phyloP scores from a whole-genome alignment of 2,888 invertebrate species.

The Heliconius charithonia region DNA sequence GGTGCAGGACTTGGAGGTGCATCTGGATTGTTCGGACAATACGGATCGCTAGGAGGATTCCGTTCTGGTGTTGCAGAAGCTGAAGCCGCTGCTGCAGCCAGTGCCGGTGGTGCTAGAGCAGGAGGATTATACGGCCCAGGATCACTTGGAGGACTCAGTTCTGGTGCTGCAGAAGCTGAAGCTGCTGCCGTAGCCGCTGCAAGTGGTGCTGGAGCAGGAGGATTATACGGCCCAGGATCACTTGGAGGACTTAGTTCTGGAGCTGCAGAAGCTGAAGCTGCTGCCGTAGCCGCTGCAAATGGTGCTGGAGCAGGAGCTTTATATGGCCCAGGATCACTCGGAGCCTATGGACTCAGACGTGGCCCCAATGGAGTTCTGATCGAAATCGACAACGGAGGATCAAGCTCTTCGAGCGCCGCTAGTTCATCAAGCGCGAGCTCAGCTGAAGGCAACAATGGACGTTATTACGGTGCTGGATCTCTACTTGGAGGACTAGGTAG shows the following conservation, averaged over 20 bases:
- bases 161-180: no score
- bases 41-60: neutral
- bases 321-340: neutral
- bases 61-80: neutral
- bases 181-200: neutral
- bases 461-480: conserved; percentile 1
- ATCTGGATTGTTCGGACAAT: neutral
- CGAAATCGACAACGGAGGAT: conserved; percentile 20
- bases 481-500: neutral
- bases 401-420: conserved; percentile 29
- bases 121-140: no score
- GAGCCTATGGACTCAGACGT: neutral
- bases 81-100: neutral
- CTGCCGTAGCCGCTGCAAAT: neutral
- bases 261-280: neutral
- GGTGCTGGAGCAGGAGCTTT: neutral
- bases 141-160: no score
- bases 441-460: conserved; percentile 12
- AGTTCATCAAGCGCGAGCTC: conserved; percentile 28
- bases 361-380: neutral
- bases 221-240: neutral
- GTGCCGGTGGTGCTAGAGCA: neutral
- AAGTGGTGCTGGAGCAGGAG: neutral
- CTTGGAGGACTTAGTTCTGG: neutral
- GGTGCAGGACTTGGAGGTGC: conserved; percentile 12